These are phyloP conservation scores for Gopherus flavomarginatus DNA, from an alignment of 2,113 vertebrate genomes.

Conservation along the genomic window DNA sequence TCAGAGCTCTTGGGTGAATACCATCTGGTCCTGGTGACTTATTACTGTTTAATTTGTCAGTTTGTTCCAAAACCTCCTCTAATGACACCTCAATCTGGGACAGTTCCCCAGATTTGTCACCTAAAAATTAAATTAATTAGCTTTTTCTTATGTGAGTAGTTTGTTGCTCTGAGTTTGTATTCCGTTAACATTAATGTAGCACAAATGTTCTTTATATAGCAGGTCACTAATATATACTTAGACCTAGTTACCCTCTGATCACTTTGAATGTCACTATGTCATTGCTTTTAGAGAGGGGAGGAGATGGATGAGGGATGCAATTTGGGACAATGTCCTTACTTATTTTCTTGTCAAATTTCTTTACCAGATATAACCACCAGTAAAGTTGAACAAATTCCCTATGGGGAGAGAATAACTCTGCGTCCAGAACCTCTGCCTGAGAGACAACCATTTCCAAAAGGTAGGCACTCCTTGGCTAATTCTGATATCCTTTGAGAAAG, in stretches of 20 bases:
- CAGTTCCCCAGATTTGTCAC: too few species aligned
- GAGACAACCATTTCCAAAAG: slow-evolving; percentile 92
- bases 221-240: not conserved
- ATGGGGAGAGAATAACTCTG: slow-evolving; percentile 95
- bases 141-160: not conserved
- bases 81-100: too few species aligned
- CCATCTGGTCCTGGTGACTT: too few species aligned
- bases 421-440: slow-evolving; percentile 89
- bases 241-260: not conserved
- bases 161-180: not conserved
- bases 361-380: slow-evolving; percentile 80
- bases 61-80: too few species aligned
- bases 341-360: slow-evolving; percentile 40
- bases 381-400: slow-evolving; percentile 95
- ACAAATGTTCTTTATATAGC: not conserved
- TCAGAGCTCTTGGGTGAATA: too few species aligned
- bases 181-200: not conserved
- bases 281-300: not conserved
- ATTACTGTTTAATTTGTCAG: too few species aligned
- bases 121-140: not conserved
- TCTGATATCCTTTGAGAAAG: not conserved
- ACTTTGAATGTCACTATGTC: not conserved
- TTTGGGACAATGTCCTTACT: not conserved
- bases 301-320: not conserved
- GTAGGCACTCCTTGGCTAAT: slow-evolving; percentile 70